Evolutionary conservation across 2,888 invertebrate species (phyloP).

Genomic region (Drosophila subquinaria): DNA sequence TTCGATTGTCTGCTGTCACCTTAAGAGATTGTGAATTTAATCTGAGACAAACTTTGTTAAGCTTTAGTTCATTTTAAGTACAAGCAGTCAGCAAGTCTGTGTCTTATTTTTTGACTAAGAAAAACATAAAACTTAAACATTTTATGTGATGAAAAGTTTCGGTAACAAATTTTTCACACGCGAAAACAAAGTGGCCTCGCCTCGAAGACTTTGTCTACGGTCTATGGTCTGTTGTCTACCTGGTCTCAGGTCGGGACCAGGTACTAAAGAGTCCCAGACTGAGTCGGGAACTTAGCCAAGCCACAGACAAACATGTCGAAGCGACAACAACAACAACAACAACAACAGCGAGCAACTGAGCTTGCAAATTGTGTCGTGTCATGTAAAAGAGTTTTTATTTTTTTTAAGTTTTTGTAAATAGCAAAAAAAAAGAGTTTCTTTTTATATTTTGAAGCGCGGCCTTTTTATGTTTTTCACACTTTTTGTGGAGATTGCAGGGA

Average conservation of each 20-base stretch:
- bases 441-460: conserved; percentile 70
- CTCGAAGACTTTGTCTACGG: conserved; percentile 32
- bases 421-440: conserved; percentile 36
- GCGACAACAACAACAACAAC: conserved; percentile 45
- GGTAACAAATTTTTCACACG: conserved; percentile 71
- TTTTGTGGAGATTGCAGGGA: conserved; percentile 28
- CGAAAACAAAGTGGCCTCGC: conserved; percentile 67
- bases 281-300: conserved; percentile 60
- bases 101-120: conserved; percentile 19
- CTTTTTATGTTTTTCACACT: conserved; percentile 79
- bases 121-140: conserved; percentile 45
- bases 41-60: conserved; percentile 2
- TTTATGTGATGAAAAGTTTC: conserved; percentile 62
- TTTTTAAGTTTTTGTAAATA: conserved; percentile 39
- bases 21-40: conserved; percentile 2
- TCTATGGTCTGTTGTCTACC: conserved; percentile 31
- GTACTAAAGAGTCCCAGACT: conserved; percentile 23
- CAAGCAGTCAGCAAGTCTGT: neutral
- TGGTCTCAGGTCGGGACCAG: conserved; percentile 29
- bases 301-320: conserved; percentile 78
- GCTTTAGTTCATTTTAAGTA: conserved; percentile 17
- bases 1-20: neutral
- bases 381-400: conserved; percentile 65
- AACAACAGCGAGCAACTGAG: conserved; percentile 48
- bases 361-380: conserved; percentile 80